A percentile compares a stretch with the other conserved stretches of the same genome.
Conservation (phyloP, 2,888 invertebrate genomes). For the Caenorhabditis panamensis region DNA sequence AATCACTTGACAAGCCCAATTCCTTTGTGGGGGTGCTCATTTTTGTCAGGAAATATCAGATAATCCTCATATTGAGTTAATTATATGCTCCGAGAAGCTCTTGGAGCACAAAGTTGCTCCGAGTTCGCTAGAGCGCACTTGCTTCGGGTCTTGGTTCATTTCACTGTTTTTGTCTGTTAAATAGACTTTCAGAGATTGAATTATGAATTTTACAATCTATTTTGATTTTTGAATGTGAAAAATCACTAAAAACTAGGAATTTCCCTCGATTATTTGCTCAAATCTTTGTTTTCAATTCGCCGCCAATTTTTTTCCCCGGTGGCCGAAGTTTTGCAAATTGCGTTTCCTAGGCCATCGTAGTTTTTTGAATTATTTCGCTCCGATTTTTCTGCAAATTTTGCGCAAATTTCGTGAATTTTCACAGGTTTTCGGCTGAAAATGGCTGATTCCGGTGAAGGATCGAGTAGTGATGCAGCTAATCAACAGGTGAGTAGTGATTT, state of each 20-base stretch:
- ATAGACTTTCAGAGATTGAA: too few relatives aligned
- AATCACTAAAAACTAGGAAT: too few relatives aligned
- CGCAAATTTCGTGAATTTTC: not conserved
- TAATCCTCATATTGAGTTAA: not conserved
- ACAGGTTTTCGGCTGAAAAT: not conserved
- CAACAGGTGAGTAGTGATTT: not conserved
- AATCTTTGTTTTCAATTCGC: not conserved
- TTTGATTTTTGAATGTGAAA: not conserved
- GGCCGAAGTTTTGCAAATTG: not conserved
- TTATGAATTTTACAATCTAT: too few relatives aligned
- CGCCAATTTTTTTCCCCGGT: not conserved
- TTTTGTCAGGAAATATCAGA: not conserved
- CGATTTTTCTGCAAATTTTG: not conserved
- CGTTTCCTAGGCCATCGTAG: not conserved
- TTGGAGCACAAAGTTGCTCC: not conserved
- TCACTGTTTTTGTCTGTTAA: too few relatives aligned
- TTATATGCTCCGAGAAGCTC: not conserved
- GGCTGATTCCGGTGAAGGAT: not conserved
- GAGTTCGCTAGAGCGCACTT: not conserved
- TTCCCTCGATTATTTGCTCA: not conserved
- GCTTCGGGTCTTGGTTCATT: not conserved
- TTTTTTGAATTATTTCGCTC: not conserved
- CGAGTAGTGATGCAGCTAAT: not conserved
- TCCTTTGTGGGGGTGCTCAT: not conserved
- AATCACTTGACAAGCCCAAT: slow-evolving; percentile 41